phyloP scores from a whole-genome alignment of 2,888 invertebrate genomes.

The Drosophila borborema region DNA sequence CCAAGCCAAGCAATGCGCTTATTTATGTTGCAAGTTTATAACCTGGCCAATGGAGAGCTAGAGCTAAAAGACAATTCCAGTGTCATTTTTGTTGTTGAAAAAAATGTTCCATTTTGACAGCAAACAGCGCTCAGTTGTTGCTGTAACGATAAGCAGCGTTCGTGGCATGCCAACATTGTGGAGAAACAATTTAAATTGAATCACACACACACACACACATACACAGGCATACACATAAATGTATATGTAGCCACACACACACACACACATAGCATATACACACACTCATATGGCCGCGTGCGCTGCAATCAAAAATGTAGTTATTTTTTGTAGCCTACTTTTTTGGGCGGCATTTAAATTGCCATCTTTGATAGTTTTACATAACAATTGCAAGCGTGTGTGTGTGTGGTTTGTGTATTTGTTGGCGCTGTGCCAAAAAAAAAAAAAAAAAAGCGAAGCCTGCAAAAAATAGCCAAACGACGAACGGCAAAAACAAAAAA shows the following conservation, averaged over 20 bases:
- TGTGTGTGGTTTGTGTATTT: slow-evolving; percentile 5
- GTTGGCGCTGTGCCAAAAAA: slow-evolving; percentile 60
- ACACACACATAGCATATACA: slow-evolving; percentile 1
- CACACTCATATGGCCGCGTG: background rate
- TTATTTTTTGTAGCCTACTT: slow-evolving; percentile 56
- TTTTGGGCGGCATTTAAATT: slow-evolving; percentile 68
- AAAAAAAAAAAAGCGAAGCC: slow-evolving; percentile 6
- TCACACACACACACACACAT: slow-evolving; percentile 35
- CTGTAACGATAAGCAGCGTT: slow-evolving; percentile 30
- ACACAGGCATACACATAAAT: background rate
- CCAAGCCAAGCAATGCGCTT: slow-evolving; percentile 39
- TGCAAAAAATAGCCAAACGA: slow-evolving; percentile 1
- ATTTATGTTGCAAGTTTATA: slow-evolving; percentile 48
- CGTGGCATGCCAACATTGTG: slow-evolving; percentile 55
- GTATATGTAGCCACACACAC: background rate
- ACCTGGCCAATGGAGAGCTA: slow-evolving; percentile 31
- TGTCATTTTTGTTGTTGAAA: slow-evolving; percentile 15
- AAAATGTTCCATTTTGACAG: slow-evolving; percentile 51
- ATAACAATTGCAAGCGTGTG: slow-evolving; percentile 45
- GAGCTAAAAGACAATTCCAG: slow-evolving; percentile 21
- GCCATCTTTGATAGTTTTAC: slow-evolving; percentile 63
- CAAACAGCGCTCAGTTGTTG: slow-evolving; percentile 4
- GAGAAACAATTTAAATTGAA: slow-evolving; percentile 73
- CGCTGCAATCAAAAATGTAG: slow-evolving; percentile 41
- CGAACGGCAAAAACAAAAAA: slow-evolving; percentile 7